Evolutionary conservation across 2,797 vertebrate genomes (phyloP), one percentile per base, ranked within the genome.

Genomic region (Percopsis omiscomaycus): DNA sequence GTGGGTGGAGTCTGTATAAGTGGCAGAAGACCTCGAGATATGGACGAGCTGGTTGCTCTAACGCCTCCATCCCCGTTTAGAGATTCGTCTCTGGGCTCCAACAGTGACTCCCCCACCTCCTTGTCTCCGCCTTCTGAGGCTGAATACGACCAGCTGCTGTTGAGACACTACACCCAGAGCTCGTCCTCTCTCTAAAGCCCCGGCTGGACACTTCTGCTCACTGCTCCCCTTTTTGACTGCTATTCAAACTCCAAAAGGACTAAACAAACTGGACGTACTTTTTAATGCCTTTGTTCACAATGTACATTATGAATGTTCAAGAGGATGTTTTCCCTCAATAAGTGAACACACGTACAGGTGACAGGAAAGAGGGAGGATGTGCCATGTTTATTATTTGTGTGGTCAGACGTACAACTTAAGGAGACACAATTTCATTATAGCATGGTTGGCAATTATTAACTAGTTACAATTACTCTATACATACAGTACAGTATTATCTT

Each of bases 51-150:
- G 86, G 93, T 94, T 68, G 94, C 94, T 54, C 92, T 99, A 79
- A 96, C 96, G 6, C 98, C 98, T 61, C 98, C 98, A 2, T 99
- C 97, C 29, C 97, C 97, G 2, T 99, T 99, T 74, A 94, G 97
- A 88, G 98, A 99, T 93, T 96, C 95, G 4, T 98, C 95, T 6
- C 86, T 95, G 1, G 96, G 95, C 81, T 98, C 96, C 8, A 91
- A 94, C 52, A 94, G 94, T 48, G 94, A 93, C 68, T 95, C 94
- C 1, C 93, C 96, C 57, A 91, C 91, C 52, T 97, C 95, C 53
- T 90, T 92, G 74, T 98, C 96, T 15, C 95, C 93, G 0, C 93
- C 89, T 63, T 98, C 97, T 0, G 96, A 96, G 85, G 95, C 93
- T 0, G 95, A 96, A 71, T 98, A 97, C 0, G 95, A 98, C 89